These are phyloP conservation scores for Pomatostomus ruficeps DNA, from an alignment of 2,113 vertebrate genomes.

Conservation along the genomic window DNA sequence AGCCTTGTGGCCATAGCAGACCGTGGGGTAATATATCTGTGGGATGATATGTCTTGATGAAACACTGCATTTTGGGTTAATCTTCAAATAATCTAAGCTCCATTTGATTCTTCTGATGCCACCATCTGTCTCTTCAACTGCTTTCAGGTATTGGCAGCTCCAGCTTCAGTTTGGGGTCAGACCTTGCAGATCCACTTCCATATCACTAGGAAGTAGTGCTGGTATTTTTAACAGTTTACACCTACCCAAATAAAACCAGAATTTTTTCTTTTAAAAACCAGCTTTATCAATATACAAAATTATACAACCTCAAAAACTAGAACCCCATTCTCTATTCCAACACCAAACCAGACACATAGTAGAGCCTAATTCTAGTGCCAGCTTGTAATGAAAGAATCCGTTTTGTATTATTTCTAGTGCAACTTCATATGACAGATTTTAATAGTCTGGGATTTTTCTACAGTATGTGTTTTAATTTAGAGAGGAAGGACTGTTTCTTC, in stretches of 20 bases:
- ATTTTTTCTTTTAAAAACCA: background rate
- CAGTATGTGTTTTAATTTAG: background rate
- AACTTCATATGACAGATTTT: background rate
- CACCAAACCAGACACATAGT: background rate
- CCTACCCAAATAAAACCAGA: background rate
- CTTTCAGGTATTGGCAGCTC: background rate
- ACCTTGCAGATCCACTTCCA: background rate
- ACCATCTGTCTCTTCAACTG: background rate
- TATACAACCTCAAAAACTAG: background rate
- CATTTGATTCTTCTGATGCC: background rate
- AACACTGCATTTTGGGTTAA: background rate
- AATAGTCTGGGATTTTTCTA: background rate
- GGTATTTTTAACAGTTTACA: background rate
- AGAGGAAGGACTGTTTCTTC: background rate
- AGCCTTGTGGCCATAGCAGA: background rate
- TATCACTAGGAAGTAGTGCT: background rate
- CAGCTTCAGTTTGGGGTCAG: background rate
- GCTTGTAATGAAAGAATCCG: background rate
- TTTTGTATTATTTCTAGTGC: background rate
- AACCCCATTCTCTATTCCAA: background rate
- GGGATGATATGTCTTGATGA: background rate
- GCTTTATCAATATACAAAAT: background rate
- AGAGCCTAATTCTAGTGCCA: background rate
- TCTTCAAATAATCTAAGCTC: background rate
- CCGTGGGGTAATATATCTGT: background rate